phyloP scores from a whole-genome alignment of 2,797 vertebrate species.

The Glyptemys insculpta region DNA sequence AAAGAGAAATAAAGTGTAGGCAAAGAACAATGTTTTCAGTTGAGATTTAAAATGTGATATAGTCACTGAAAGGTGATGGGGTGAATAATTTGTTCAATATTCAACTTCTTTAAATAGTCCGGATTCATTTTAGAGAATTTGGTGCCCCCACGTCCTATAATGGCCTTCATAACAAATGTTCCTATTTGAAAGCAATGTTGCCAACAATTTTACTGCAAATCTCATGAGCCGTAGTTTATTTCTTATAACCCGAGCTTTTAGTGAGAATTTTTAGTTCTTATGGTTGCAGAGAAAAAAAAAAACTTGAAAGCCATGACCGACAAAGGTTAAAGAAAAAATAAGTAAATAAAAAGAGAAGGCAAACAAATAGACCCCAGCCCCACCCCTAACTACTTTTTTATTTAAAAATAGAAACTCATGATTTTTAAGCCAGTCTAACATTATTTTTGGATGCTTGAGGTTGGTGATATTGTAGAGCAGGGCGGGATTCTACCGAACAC shows the following conservation, averaged over 20 bases:
- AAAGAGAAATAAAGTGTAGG: background rate
- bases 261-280: background rate
- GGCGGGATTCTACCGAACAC: background rate
- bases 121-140: background rate
- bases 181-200: background rate
- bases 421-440: background rate
- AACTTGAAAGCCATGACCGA: background rate
- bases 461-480: background rate
- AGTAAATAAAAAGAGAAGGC: background rate
- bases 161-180: background rate
- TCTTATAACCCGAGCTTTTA: background rate
- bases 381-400: rapidly evolving
- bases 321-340: background rate
- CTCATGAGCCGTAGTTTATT: background rate
- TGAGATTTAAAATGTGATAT: slow-evolving; percentile 13
- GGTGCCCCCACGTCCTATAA: background rate
- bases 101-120: slow-evolving; percentile 1
- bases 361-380: background rate
- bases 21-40: background rate
- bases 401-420: background rate
- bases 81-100: background rate
- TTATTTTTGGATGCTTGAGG: background rate
- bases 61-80: background rate
- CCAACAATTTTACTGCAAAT: background rate
- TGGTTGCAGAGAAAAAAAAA: background rate